Conservation (phyloP, 64 coral and sea anemone genomes). For the Porites australiensis region DNA sequence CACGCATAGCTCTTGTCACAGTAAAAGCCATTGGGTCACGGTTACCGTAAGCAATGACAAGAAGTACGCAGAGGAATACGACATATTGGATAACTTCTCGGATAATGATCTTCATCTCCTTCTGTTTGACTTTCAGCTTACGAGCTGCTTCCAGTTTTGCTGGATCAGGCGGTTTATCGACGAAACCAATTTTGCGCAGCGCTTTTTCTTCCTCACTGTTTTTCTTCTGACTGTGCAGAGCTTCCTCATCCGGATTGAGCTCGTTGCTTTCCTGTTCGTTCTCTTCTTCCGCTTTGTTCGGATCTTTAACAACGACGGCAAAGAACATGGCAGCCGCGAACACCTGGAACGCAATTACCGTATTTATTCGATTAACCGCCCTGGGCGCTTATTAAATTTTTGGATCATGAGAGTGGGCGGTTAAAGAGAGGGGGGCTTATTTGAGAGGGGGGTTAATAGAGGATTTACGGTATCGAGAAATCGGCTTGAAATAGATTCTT, state of each 20-base stretch:
- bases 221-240: slow-evolving; percentile 67
- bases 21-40: slow-evolving; percentile 87
- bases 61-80: slow-evolving; percentile 67
- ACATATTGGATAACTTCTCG: slow-evolving; percentile 84
- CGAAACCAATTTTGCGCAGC: slow-evolving; percentile 86
- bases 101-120: slow-evolving; percentile 89
- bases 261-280: slow-evolving; percentile 66
- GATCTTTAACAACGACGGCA: slow-evolving; percentile 92
- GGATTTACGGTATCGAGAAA: too few relatives aligned
- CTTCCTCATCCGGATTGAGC: slow-evolving; percentile 81
- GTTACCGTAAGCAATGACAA: slow-evolving; percentile 84
- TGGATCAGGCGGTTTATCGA: slow-evolving; percentile 87
- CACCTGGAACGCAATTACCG: slow-evolving; percentile 20
- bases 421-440: too few relatives aligned
- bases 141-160: slow-evolving; percentile 77
- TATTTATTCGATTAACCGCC: too few relatives aligned
- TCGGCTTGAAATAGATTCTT: too few relatives aligned
- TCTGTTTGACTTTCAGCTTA: slow-evolving; percentile 79
- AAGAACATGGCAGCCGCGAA: slow-evolving; percentile 95
- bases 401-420: too few relatives aligned
- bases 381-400: too few relatives aligned
- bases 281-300: slow-evolving; percentile 89
- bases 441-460: too few relatives aligned
- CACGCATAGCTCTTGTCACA: slow-evolving; percentile 77
- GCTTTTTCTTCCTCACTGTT: slow-evolving; percentile 83